Evolutionary conservation across 1,140 invertebrate species (phyloP).

Genomic region (Sinella curviseta): DNA sequence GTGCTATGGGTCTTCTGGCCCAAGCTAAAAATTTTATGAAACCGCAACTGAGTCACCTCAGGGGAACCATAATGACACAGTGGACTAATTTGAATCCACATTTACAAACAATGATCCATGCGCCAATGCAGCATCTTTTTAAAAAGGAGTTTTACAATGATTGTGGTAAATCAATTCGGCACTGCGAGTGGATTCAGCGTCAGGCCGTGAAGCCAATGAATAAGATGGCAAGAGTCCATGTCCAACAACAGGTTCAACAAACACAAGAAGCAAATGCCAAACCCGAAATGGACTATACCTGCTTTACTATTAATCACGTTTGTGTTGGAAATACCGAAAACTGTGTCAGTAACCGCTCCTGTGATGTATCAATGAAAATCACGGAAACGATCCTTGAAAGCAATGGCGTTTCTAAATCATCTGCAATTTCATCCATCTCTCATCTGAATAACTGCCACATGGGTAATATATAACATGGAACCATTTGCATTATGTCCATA

Average conservation of each 20-base stretch:
- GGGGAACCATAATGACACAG: too few relatives aligned
- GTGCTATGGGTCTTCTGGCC: too few relatives aligned
- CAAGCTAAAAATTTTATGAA: too few relatives aligned
- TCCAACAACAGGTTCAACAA: neutral
- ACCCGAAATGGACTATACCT: neutral
- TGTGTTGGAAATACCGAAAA: neutral
- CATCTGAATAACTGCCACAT: conserved; percentile 4
- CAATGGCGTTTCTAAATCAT: neutral
- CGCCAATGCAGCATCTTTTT: neutral
- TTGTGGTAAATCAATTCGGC: neutral
- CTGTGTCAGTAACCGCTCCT: neutral
- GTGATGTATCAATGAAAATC: neutral
- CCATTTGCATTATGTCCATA: neutral
- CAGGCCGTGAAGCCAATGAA: neutral
- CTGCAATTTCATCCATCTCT: neutral
- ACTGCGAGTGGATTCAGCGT: neutral
- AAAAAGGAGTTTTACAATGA: neutral
- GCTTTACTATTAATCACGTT: neutral
- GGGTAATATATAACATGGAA: neutral
- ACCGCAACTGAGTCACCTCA: too few relatives aligned
- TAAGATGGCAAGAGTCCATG: neutral
- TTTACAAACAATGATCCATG: neutral
- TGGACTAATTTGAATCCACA: neutral
- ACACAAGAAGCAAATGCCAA: neutral
- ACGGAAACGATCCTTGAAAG: neutral